phyloP scores from a whole-genome alignment of 2,113 vertebrate genomes.

The Rhea americana region DNA sequence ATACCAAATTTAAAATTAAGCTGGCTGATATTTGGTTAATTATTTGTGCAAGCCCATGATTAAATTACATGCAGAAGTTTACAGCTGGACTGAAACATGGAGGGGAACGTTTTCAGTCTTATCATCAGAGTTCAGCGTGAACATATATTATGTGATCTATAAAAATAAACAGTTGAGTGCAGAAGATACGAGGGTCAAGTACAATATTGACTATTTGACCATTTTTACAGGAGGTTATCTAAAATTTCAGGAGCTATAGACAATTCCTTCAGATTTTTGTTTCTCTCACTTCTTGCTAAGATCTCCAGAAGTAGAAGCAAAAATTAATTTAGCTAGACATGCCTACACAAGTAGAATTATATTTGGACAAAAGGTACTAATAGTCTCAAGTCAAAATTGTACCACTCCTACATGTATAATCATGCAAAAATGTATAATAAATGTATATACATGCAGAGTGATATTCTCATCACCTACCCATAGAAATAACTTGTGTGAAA shows the following conservation, averaged over 20 bases:
- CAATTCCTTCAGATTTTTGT: conserved; percentile 26
- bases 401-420: conserved; percentile 83
- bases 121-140: conserved; percentile 75
- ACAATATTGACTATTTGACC: conserved; percentile 85
- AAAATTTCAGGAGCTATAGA: conserved; percentile 35
- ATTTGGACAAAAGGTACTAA: conserved; percentile 49
- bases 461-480: conserved; percentile 85
- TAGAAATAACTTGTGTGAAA: conserved; percentile 82
- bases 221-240: conserved; percentile 48
- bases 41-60: conserved; percentile 4
- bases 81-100: neutral
- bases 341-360: neutral
- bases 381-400: conserved; percentile 83
- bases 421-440: conserved; percentile 80
- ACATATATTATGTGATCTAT: conserved; percentile 58
- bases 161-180: conserved; percentile 71
- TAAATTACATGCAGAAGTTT: conserved; percentile 50
- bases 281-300: conserved; percentile 15
- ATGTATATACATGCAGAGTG: conserved; percentile 84
- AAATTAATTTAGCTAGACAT: neutral
- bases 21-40: conserved; percentile 16
- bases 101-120: conserved; percentile 36
- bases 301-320: neutral
- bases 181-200: conserved; percentile 83
- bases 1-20: neutral